Evolutionary conservation across 2,888 invertebrate genomes (phyloP).

Genomic region (Acronicta leporina): DNA sequence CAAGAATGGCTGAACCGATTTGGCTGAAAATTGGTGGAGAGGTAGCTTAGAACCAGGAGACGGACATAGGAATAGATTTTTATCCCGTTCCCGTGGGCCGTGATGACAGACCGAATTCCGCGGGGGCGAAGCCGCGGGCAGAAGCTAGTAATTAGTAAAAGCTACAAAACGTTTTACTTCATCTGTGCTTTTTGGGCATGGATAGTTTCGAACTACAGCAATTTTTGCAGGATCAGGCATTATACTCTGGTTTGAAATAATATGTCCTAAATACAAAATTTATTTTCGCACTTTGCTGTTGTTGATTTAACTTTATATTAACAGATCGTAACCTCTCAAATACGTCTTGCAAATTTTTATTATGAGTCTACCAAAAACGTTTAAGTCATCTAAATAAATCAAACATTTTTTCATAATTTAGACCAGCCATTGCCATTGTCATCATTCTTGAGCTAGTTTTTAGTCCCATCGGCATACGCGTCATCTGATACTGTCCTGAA

Average conservation of each 20-base stretch:
- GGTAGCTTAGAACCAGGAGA: too few species aligned
- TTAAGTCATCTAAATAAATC: constrained; percentile 8
- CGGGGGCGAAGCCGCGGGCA: too few species aligned
- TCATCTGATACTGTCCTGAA: constrained; percentile 8
- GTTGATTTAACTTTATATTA: constrained; percentile 15
- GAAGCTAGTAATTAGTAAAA: constrained; percentile 13
- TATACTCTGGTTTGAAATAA: constrained; percentile 5
- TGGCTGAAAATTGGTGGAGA: too few species aligned
- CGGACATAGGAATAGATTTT: too few species aligned
- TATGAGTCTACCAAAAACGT: constrained; percentile 7
- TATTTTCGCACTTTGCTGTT: constrained; percentile 17
- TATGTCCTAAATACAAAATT: constrained; percentile 18
- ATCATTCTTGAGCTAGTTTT: constrained; percentile 4
- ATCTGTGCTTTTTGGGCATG: constrained; percentile 7
- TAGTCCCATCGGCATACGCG: constrained; percentile 8
- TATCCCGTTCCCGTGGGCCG: too few species aligned
- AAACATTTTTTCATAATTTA: constrained; percentile 12
- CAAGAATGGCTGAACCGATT: too few species aligned
- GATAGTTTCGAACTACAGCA: constrained; percentile 7
- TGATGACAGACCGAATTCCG: too few species aligned
- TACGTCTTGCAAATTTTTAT: constrained; percentile 8
- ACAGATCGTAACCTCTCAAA: constrained; percentile 8
- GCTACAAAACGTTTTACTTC: constrained; percentile 10
- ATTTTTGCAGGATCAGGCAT: constrained; percentile 17
- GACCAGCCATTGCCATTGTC: neutral